Evolutionary conservation across 1,140 invertebrate genomes (phyloP).

Genomic region (Bombus difficillimus): DNA sequence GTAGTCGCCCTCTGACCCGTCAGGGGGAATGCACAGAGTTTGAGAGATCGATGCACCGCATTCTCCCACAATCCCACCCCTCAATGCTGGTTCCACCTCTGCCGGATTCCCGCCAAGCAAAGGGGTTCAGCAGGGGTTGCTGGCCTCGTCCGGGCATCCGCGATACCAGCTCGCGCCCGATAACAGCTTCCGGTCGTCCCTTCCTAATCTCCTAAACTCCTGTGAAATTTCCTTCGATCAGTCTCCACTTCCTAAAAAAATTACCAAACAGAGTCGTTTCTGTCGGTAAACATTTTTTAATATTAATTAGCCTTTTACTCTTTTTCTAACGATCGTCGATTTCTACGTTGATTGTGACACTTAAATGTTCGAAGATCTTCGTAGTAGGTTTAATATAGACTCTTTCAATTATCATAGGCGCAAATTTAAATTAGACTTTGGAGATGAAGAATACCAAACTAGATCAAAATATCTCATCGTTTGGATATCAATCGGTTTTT

Average conservation of each 20-base stretch:
- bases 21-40: constrained; percentile 75
- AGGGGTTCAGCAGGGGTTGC: constrained; percentile 81
- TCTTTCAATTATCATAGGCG: too few relatives aligned
- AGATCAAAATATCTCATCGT: neutral
- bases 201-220: constrained; percentile 14
- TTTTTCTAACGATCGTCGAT: neutral
- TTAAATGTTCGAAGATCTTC: too few relatives aligned
- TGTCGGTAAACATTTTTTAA: neutral
- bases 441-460: neutral
- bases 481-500: neutral
- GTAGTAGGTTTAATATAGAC: too few relatives aligned
- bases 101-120: constrained; percentile 60
- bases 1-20: constrained; percentile 79
- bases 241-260: neutral
- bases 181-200: constrained; percentile 30
- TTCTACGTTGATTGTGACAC: too few relatives aligned
- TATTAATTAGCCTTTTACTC: neutral
- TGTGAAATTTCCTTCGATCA: neutral
- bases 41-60: constrained; percentile 79
- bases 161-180: constrained; percentile 53
- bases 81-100: constrained; percentile 50
- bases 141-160: constrained; percentile 77
- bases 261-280: neutral
- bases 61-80: constrained; percentile 58
- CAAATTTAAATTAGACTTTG: neutral